Base-by-base conservation (phyloP, 2,888 invertebrate genomes). In the Unio delphinus region DNA sequence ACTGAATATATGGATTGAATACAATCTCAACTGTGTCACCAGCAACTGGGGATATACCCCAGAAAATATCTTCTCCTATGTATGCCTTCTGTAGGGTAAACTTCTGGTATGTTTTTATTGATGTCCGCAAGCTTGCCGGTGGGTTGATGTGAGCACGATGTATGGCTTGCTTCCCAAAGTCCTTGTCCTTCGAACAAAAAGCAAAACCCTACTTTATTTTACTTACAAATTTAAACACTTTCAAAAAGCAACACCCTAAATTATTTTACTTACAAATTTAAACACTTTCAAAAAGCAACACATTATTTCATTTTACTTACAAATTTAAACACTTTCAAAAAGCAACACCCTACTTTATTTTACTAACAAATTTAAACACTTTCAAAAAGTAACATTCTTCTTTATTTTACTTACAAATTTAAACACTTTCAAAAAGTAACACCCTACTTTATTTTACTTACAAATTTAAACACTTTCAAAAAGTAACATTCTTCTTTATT, bases 1-100 rank as follows among this genome's bases (percentile, higher is more conserved):
- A 89, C 80, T 89, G 85, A 74, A 93, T 92, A 30, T 97, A 95
- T 67, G 93, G 92, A 64, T 92, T 90, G 88, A 97, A 97, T 89
- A 93, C 93, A 88, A 98, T 95, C 78, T 94, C 93, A 28, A 97
- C 91, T 69, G 93, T 92, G 89, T 97, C 96, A 3, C 95, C 96
- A 17, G 93, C 93, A 83, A 94, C 94, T 0, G 98, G 98, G 59
- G 94, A 91, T 17, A 95, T 90, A 0, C 96, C 97, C 98, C 97
- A 98, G 90, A 97, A 98, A 88, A 94, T 97, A 0, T 94, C 94
- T 78, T 94, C 94, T 0, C 98, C 98, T 28, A 92, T 91, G 88
- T 98, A 98, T 4, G 97, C 97, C 78, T 93, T 93, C 74, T 93
- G 92, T 28, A 97, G 89, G 0, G 94, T 93, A 90, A 94, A 95